Evolutionary conservation across 2,113 vertebrate species (phyloP).

Genomic region (Thermophis baileyi): DNA sequence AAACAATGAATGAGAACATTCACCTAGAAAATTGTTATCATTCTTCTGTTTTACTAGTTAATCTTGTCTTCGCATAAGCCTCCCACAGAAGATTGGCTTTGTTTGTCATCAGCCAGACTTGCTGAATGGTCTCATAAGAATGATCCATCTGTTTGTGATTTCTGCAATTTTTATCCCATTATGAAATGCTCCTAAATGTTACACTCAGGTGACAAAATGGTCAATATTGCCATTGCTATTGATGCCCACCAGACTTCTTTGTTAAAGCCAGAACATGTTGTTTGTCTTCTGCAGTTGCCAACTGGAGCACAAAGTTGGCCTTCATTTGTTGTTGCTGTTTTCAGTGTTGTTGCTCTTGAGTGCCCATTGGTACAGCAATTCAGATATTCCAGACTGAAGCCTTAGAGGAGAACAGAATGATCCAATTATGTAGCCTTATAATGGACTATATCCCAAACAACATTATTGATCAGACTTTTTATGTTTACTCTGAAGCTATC

Average conservation of each 20-base stretch:
- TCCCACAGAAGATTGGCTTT: not conserved
- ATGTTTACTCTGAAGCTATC: slow-evolving; percentile 7
- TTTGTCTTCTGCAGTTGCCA: not conserved
- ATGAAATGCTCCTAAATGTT: not conserved
- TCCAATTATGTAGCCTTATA: not conserved
- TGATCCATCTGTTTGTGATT: not conserved
- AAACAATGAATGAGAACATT: not conserved
- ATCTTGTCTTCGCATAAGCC: not conserved
- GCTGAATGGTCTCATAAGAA: not conserved
- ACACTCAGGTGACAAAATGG: not conserved
- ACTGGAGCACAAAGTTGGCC: not conserved
- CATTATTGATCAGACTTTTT: not conserved
- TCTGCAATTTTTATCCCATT: not conserved
- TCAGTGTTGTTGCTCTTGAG: not conserved
- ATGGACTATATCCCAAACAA: not conserved
- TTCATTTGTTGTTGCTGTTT: not conserved
- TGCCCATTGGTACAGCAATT: not conserved
- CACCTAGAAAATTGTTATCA: not conserved
- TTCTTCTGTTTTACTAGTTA: not conserved
- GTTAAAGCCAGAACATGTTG: not conserved
- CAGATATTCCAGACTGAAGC: not conserved
- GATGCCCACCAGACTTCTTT: not conserved
- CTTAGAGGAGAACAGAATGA: not conserved
- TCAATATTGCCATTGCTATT: not conserved
- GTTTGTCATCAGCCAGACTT: not conserved